Base-by-base conservation (phyloP, 2,888 invertebrate genomes). In the Azorinus chamasolen region DNA sequence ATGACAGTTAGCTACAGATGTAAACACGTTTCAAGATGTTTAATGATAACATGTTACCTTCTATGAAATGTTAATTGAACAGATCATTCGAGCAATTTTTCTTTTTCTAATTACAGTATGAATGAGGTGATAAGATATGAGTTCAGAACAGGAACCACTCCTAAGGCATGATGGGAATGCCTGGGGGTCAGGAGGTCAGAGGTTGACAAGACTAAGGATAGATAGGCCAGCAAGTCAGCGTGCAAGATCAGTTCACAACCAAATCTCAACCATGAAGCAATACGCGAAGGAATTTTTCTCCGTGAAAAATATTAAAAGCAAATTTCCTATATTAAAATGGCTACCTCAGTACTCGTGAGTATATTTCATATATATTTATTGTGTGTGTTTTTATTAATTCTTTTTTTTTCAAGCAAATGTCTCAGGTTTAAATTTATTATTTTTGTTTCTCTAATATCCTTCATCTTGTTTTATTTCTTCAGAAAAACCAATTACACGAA, bases 331-430 rank as follows among this genome's bases (percentile, higher is more conserved):
- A 57, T 54, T 79, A 32, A 85, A 83, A 80, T 91, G 91, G 91
- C 76, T 90, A 37, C 90, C 90, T 41, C 87, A 88, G 72, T 91
- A 91, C 83, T 83, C 83, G 91, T 90, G 77, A 57, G 84, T 72
- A 45, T 16, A 22, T 24, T 62, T 51, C 55, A 43, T 59, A 48
- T 27, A n/a, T 46, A 5, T 70, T 39, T 5, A 25, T n/a, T n/a
- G n/a, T n/a, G n/a, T n/a, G n/a, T n/a, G n/a, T n/a, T 61, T 46
- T 61, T 20, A 22, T 41, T 41, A 32, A 24, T 63, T 53, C 20
- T 37, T 41, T 32, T 64, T 27, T 18, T 48, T 41, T 32, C 32
- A 32, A 32, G 4, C 32, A 32, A 32, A 32, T 32, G 10, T 10
- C 32, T 32, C 32, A 32, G 10, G 10, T 32, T 10, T 32, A 32